These are phyloP conservation scores for Rhadinocentrus ornatus DNA, from an alignment of 2,797 vertebrate genomes.

Conservation along the genomic window DNA sequence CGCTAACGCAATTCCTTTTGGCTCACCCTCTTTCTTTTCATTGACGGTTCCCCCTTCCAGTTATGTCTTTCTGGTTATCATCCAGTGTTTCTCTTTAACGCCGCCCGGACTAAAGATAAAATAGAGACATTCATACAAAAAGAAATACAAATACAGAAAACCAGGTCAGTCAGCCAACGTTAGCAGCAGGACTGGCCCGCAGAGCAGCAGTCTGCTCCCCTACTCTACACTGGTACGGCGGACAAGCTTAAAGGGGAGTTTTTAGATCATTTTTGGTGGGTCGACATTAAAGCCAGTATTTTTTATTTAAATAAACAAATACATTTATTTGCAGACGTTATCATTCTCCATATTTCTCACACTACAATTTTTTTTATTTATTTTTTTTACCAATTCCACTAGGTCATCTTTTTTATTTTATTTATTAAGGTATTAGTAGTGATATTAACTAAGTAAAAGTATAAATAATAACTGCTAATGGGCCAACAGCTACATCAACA, in stretches of 20 bases:
- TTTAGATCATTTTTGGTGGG: neutral
- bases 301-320: neutral
- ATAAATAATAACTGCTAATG: too few relatives aligned
- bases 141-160: constrained; percentile 16
- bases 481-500: too few relatives aligned
- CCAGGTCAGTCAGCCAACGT: constrained; percentile 55
- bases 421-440: too few relatives aligned
- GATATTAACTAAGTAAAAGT: too few relatives aligned
- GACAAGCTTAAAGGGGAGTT: constrained; percentile 55
- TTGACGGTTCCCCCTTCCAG: constrained; percentile 48
- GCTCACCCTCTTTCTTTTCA: constrained; percentile 73
- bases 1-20: constrained; percentile 20
- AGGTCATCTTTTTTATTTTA: too few relatives aligned
- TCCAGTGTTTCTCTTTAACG: constrained; percentile 29
- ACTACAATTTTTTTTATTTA: too few relatives aligned
- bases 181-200: constrained; percentile 44
- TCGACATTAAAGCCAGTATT: constrained; percentile 37
- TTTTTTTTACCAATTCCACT: too few relatives aligned
- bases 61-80: constrained; percentile 37
- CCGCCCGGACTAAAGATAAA: constrained; percentile 5
- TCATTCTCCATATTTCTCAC: neutral
- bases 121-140: neutral
- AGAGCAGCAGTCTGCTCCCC: constrained; percentile 17
- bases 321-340: neutral
- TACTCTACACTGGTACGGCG: constrained; percentile 34